These are phyloP conservation scores for Calidris pygmaea DNA, from an alignment of 2,113 vertebrate species.

Conservation along the genomic window DNA sequence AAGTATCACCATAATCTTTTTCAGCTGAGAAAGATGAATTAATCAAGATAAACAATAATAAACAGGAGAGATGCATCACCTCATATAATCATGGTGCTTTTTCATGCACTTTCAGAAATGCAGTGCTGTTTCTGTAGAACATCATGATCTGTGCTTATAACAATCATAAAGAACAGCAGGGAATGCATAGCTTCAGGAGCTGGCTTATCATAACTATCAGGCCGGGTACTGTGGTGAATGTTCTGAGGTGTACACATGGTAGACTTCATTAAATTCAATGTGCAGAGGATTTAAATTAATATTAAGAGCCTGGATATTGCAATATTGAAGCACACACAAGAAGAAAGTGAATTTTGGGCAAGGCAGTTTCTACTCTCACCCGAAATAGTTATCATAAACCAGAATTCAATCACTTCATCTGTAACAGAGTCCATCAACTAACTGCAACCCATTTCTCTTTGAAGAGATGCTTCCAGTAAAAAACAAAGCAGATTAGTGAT, in stretches of 20 bases:
- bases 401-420: background rate
- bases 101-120: background rate
- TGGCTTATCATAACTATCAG: background rate
- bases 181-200: background rate
- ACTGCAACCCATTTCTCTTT: background rate
- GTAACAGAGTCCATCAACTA: background rate
- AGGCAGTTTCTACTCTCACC: background rate
- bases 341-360: background rate
- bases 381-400: background rate
- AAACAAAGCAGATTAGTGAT: background rate
- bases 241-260: background rate
- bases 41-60: background rate
- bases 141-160: background rate
- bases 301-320: background rate
- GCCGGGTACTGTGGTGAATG: background rate
- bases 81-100: background rate
- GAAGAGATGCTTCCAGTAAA: background rate
- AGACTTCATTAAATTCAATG: background rate
- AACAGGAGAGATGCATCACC: background rate
- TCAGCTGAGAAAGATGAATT: background rate
- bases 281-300: background rate
- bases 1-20: background rate
- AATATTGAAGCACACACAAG: background rate
- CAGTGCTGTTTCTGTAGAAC: background rate
- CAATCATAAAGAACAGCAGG: background rate